These are phyloP conservation scores for Cariama cristata DNA, from an alignment of 2,113 vertebrate genomes.

Conservation along the genomic window DNA sequence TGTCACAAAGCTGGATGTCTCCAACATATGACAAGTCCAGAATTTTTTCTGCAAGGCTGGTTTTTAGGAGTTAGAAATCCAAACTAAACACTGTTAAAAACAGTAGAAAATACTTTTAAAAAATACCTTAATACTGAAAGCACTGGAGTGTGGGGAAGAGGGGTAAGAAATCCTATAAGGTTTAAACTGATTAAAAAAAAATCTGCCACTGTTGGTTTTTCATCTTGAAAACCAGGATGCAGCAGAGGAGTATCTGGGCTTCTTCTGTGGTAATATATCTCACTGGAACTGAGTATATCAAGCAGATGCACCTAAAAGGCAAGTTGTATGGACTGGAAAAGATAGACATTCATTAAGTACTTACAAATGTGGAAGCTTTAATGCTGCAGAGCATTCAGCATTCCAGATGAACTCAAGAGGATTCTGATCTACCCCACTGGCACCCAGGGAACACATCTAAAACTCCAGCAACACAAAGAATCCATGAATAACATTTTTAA, in stretches of 20 bases:
- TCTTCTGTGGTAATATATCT: background rate
- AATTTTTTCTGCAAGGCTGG: constrained; percentile 4
- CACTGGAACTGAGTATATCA: background rate
- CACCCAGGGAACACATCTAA: background rate
- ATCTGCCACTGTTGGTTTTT: background rate
- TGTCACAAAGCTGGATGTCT: background rate
- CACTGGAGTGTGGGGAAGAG: background rate
- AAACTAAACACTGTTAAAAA: constrained; percentile 46
- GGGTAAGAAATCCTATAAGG: background rate
- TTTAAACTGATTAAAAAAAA: background rate
- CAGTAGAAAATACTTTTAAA: constrained; percentile 22
- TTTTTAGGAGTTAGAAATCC: constrained; percentile 57
- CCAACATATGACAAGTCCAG: background rate
- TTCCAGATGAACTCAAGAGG: background rate
- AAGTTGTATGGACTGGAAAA: background rate
- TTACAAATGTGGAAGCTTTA: background rate
- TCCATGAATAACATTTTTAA: background rate
- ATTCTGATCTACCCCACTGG: background rate
- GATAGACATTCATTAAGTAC: background rate
- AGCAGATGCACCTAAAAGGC: background rate
- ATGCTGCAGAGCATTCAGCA: background rate
- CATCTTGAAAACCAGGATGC: background rate
- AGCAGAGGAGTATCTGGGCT: background rate
- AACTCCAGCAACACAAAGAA: background rate
- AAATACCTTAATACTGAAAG: constrained; percentile 47